Conservation (phyloP, 2,888 invertebrate genomes). For the Lepidochrysops patricia region DNA sequence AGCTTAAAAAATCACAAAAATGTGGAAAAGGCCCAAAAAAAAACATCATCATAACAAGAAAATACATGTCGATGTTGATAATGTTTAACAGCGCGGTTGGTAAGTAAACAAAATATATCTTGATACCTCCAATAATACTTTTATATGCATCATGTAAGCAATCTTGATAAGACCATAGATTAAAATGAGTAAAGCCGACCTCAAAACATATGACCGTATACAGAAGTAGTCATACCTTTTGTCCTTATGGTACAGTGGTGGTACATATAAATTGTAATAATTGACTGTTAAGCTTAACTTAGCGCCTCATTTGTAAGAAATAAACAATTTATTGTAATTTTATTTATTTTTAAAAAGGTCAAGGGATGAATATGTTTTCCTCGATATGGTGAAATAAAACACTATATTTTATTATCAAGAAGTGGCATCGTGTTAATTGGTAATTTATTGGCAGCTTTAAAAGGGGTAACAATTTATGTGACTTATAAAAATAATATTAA, state of each 20-base stretch:
- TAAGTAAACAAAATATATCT: background rate
- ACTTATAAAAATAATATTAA: too few relatives aligned
- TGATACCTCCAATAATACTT: background rate
- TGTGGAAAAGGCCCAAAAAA: too few relatives aligned
- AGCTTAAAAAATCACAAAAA: too few relatives aligned
- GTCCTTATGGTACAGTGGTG: background rate
- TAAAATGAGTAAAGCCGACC: background rate
- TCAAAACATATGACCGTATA: conserved; percentile 1
- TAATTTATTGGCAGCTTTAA: background rate
- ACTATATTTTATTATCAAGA: background rate
- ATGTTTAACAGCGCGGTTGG: background rate
- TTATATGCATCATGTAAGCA: background rate
- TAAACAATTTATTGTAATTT: conserved; percentile 10
- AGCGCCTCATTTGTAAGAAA: conserved; percentile 10
- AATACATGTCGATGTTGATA: too few relatives aligned
- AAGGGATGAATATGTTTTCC: background rate
- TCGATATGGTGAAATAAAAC: background rate
- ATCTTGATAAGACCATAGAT: background rate
- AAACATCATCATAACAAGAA: too few relatives aligned
- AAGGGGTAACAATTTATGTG: too few relatives aligned
- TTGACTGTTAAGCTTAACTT: background rate
- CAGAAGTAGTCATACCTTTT: background rate
- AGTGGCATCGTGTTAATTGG: conserved; percentile 2
- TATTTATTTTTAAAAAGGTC: conserved; percentile 7
- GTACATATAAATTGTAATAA: conserved; percentile 3